Evolutionary conservation across 2,888 invertebrate genomes (phyloP).

Genomic region (Laothoe populi): DNA sequence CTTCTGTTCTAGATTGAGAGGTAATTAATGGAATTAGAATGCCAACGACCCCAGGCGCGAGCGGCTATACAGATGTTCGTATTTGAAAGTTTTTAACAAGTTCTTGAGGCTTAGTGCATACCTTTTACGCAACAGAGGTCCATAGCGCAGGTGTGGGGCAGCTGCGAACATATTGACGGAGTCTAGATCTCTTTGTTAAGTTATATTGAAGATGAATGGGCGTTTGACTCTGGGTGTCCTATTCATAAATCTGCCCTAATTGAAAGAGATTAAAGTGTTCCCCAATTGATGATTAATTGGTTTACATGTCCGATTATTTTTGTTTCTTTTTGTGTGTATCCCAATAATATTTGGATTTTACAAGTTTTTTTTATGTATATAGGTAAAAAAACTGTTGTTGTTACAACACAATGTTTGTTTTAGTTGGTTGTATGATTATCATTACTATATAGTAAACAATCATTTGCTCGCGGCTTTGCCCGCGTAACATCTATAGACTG

Average conservation of each 20-base stretch:
- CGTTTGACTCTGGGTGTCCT: not conserved
- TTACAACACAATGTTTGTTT: too few relatives aligned
- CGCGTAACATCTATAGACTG: too few relatives aligned
- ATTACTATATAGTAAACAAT: too few relatives aligned
- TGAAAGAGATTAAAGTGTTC: not conserved
- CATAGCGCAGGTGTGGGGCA: not conserved
- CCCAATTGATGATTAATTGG: not conserved
- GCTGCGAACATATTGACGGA: not conserved
- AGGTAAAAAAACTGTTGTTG: too few relatives aligned
- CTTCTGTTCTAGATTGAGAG: constrained; percentile 41
- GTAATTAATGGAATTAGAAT: constrained; percentile 17
- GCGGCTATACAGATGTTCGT: constrained; percentile 5
- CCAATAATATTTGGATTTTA: too few relatives aligned
- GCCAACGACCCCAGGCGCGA: constrained; percentile 29
- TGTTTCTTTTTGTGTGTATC: not conserved
- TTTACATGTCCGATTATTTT: not conserved
- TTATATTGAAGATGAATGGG: not conserved
- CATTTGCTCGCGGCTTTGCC: too few relatives aligned
- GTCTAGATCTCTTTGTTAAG: not conserved
- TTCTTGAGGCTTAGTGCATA: constrained; percentile 31
- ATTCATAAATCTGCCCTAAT: not conserved
- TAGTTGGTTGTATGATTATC: too few relatives aligned
- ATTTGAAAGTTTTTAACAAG: constrained; percentile 26
- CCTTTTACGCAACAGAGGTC: not conserved
- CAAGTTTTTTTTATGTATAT: too few relatives aligned